phyloP scores from a whole-genome alignment of 1,140 invertebrate genomes.

The Drosophila mauritiana region DNA sequence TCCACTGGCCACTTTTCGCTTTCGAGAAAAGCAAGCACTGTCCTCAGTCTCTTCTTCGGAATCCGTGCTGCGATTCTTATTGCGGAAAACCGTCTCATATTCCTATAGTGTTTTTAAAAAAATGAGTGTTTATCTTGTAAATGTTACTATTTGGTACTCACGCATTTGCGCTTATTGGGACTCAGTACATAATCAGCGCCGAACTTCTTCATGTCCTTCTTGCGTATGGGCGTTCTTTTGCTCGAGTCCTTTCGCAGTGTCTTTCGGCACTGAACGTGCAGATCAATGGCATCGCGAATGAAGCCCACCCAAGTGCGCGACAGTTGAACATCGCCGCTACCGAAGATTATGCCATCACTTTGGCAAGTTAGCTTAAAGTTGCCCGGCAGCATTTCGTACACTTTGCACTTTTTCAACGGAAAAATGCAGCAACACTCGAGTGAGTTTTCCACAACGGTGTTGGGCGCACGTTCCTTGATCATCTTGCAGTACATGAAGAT shows the following conservation, averaged over 20 bases:
- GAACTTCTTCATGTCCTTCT: slow-evolving; percentile 85
- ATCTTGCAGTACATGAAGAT: slow-evolving; percentile 87
- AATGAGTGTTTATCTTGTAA: background rate
- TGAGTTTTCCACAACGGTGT: slow-evolving; percentile 85
- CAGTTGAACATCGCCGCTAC: slow-evolving; percentile 85
- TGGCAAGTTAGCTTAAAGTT: slow-evolving; percentile 87
- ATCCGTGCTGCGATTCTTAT: slow-evolving; percentile 63
- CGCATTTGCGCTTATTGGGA: slow-evolving; percentile 79
- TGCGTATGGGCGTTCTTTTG: slow-evolving; percentile 86
- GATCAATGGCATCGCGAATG: slow-evolving; percentile 86
- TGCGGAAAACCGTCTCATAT: slow-evolving; percentile 64
- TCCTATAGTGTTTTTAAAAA: slow-evolving; percentile 30
- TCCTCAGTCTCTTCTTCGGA: slow-evolving; percentile 68
- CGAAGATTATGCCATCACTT: slow-evolving; percentile 86
- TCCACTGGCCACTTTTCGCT: slow-evolving; percentile 49
- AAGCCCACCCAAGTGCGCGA: slow-evolving; percentile 86
- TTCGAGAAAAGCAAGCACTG: slow-evolving; percentile 61
- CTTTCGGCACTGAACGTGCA: slow-evolving; percentile 86
- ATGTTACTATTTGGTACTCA: slow-evolving; percentile 37
- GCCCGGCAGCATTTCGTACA: slow-evolving; percentile 86
- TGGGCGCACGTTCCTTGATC: slow-evolving; percentile 75
- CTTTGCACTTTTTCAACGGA: slow-evolving; percentile 87
- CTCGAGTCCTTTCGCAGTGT: slow-evolving; percentile 88
- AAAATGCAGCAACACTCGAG: slow-evolving; percentile 87
- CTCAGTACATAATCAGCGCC: slow-evolving; percentile 77